Evolutionary conservation across 2,797 vertebrate genomes (phyloP), one percentile per base, ranked within the genome.

Genomic region (Pipistrellus kuhlii): DNA sequence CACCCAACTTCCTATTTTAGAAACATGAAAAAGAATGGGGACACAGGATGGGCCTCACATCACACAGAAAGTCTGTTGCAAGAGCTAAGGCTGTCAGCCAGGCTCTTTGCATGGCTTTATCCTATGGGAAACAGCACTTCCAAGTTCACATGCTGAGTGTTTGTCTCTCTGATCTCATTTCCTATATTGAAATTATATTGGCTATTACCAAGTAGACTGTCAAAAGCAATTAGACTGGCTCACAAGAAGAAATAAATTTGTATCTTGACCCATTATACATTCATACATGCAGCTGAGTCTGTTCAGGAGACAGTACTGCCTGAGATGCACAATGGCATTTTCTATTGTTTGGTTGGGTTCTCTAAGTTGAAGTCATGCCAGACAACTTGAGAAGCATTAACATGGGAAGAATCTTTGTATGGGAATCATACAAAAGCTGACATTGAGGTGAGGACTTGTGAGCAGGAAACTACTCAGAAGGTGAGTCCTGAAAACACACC

Each of bases 171-270:
- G 78, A 30, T 88, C 69, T 53, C 30, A 6, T 30, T 71, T 88
- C 51, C 51, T 53, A 41, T 53, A 4, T 11, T 30, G 59, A 94
- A 85, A 80, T 57, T 44, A 44, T 12, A 53, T 15, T 75, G 62
- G 23, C 14, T 66, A 84, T 84, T 48, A 80, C 82, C 3, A 59
- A 77, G 27, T 5, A 57, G 46, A 77, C 48, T 62, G 53, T 55
- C 48, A 77, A 73, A 82, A 85, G 48, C 64, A 55, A 84, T 91
- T 69, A 87, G n/a, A 77, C 41, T 81, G 14, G 55, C 23, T 23
- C 62, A 81, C 0, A 72, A 27, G 46, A 77, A 77, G 68, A 92
- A 81, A 85, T 32, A 35, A 55, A 72, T 27, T 23, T 73, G 53
- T 72, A 25, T 18, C 9, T 1, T 71, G n/a, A 57, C n/a, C 46